Conservation (phyloP, 2,888 invertebrate genomes). For the Elegia similella region DNA sequence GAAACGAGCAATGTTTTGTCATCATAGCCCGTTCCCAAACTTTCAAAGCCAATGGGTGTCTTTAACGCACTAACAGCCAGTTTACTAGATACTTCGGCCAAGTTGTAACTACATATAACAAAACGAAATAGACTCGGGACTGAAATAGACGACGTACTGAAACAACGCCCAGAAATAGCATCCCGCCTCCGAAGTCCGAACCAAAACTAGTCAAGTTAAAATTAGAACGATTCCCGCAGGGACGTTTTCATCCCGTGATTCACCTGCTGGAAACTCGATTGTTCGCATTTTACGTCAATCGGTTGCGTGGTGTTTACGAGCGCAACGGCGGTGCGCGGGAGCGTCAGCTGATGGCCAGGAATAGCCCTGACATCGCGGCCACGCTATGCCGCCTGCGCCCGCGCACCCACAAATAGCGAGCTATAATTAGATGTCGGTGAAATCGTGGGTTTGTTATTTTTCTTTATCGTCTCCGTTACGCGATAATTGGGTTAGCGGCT, state of each 20-base stretch:
- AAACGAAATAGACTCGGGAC: constrained; percentile 57
- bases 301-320: constrained; percentile 79
- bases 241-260: constrained; percentile 77
- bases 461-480: constrained; percentile 81
- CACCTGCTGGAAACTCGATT: constrained; percentile 80
- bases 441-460: constrained; percentile 83
- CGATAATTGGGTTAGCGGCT: constrained; percentile 80
- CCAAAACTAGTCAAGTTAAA: constrained; percentile 80
- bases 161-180: constrained; percentile 72
- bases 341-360: constrained; percentile 80
- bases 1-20: neutral
- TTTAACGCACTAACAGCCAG: constrained; percentile 8
- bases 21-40: constrained; percentile 8
- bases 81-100: constrained; percentile 13
- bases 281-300: constrained; percentile 79
- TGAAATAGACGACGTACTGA: constrained; percentile 72
- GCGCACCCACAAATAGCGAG: constrained; percentile 78
- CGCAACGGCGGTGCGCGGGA: constrained; percentile 52
- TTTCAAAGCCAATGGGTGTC: constrained; percentile 8
- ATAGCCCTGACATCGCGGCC: constrained; percentile 80
- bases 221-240: constrained; percentile 71
- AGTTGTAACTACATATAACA: constrained; percentile 28
- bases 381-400: constrained; percentile 79
- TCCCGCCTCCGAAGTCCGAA: constrained; percentile 77
- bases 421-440: constrained; percentile 80